Evolutionary conservation across 2,113 vertebrate species (phyloP).

Genomic region (Solenodon paradoxus): DNA sequence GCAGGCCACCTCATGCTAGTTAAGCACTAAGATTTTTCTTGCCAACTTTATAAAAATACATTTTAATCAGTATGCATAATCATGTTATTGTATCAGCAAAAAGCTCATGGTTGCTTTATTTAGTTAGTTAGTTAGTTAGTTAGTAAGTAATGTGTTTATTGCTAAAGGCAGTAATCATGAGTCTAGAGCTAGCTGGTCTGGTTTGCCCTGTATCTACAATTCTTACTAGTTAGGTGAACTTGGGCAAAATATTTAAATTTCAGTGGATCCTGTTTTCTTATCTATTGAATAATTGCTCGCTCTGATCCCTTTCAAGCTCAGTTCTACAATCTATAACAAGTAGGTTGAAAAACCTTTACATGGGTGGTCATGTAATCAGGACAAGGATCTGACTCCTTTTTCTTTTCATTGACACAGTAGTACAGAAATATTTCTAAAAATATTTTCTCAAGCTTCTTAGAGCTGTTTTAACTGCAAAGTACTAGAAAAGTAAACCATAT

Average conservation of each 20-base stretch:
- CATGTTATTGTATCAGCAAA: neutral
- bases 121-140: neutral
- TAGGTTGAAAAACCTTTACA: neutral
- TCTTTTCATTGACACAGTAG: neutral
- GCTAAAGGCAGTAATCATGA: neutral
- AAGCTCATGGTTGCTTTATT: neutral
- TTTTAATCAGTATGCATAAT: neutral
- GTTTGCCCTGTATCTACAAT: neutral
- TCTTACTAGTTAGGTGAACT: neutral
- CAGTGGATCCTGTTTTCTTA: neutral
- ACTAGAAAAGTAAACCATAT: conserved; percentile 25
- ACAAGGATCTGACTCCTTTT: neutral
- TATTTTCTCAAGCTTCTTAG: conserved; percentile 24
- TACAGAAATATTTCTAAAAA: conserved; percentile 18
- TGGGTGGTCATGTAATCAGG: neutral
- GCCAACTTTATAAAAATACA: neutral
- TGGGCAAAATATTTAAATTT: neutral
- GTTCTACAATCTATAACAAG: neutral
- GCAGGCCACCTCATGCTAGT: neutral
- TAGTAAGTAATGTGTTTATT: neutral
- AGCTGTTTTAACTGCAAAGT: neutral
- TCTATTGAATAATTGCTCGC: neutral
- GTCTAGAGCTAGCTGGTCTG: neutral
- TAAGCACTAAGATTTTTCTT: neutral
- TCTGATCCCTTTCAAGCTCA: neutral